Conservation (phyloP, 2,113 vertebrate species). For the Platysternon megacephalum region DNA sequence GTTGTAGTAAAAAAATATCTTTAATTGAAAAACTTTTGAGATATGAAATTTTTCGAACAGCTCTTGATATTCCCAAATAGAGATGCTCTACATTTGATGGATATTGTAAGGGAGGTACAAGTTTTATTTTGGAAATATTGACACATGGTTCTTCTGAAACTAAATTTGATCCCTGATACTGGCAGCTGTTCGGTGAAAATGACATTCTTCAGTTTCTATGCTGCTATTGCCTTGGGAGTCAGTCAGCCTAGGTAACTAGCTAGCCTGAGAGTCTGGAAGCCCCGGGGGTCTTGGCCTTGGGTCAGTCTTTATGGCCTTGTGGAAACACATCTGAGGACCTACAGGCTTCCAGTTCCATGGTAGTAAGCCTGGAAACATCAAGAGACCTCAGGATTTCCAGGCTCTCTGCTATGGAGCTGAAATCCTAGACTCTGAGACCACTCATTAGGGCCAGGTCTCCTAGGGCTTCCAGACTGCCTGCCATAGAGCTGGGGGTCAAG, state of each 20-base stretch:
- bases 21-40: neutral
- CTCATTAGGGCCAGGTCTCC: too few species aligned
- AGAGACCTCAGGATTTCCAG: neutral
- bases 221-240: neutral
- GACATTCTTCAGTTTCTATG: neutral
- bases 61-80: too few species aligned
- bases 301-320: neutral
- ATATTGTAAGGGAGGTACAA: neutral
- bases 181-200: neutral
- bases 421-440: too few species aligned
- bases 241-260: neutral
- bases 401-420: neutral
- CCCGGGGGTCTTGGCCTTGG: neutral
- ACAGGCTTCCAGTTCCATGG: neutral
- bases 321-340: neutral
- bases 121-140: neutral
- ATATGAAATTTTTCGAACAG: rapidly evolving
- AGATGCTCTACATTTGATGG: neutral
- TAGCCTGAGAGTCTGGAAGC: neutral
- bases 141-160: neutral
- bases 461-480: too few species aligned
- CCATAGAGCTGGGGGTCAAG: too few species aligned
- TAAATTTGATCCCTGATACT: neutral
- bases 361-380: neutral
- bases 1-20: neutral